Evolutionary conservation across 2,113 vertebrate genomes (phyloP).

Genomic region (Rhea pennata): DNA sequence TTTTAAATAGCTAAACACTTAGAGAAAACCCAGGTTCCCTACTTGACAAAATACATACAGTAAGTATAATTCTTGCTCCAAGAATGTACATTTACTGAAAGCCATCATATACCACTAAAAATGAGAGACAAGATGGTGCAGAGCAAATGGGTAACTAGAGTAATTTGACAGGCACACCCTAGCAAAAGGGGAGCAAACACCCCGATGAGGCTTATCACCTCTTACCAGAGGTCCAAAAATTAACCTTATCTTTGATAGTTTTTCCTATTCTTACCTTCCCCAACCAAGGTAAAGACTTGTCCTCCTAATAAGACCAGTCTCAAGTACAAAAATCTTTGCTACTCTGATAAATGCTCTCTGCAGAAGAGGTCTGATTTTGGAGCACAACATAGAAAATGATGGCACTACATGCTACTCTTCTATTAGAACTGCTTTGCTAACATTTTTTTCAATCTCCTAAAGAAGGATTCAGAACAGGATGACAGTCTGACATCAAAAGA

Average conservation of each 20-base stretch:
- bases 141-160: neutral
- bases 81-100: neutral
- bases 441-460: neutral
- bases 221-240: neutral
- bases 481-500: neutral
- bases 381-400: neutral
- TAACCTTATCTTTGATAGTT: neutral
- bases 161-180: neutral
- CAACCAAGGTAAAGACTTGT: neutral
- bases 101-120: neutral
- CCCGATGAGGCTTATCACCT: neutral
- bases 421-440: neutral
- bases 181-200: neutral
- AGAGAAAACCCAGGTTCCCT: neutral
- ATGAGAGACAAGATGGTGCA: neutral
- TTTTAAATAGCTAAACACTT: neutral
- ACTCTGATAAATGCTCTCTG: neutral
- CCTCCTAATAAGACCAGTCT: neutral
- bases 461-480: neutral
- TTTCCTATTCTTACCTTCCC: neutral
- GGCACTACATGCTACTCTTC: neutral
- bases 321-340: neutral
- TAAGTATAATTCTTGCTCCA: neutral
- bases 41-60: neutral
- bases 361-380: neutral